A percentile compares a stretch with the other conserved stretches of the same genome.
phyloP scores from a whole-genome alignment of 2,888 invertebrate species.

The Phengaris arion region DNA sequence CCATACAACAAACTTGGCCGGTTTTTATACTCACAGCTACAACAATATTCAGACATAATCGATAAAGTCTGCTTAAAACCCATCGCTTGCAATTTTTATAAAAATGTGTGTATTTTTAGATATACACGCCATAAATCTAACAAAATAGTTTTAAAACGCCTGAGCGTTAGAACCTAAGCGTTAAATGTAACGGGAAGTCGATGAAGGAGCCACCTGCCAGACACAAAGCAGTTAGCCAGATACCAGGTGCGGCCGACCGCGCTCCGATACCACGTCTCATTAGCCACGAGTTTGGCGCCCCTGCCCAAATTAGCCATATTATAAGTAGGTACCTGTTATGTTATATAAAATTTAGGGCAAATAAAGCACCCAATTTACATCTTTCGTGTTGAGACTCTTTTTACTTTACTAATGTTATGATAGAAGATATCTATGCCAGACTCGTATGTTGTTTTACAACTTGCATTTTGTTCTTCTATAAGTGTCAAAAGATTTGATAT shows the following conservation, averaged over 20 bases:
- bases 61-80: background rate
- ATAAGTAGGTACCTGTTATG: background rate
- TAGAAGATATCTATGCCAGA: background rate
- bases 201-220: slow-evolving; percentile 28
- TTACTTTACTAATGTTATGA: background rate
- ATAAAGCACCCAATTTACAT: background rate
- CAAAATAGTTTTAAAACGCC: background rate
- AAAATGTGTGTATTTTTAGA: background rate
- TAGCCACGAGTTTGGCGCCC: slow-evolving; percentile 30
- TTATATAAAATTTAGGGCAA: background rate
- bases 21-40: too few species aligned
- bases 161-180: background rate
- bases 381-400: background rate
- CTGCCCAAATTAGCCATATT: slow-evolving; percentile 25
- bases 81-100: background rate
- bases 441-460: background rate
- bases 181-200: slow-evolving; percentile 33
- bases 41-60: background rate
- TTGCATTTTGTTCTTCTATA: background rate
- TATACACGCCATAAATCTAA: slow-evolving; percentile 16
- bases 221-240: slow-evolving; percentile 33
- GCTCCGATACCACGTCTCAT: slow-evolving; percentile 33
- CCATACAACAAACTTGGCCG: too few species aligned
- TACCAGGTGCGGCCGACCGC: slow-evolving; percentile 33
- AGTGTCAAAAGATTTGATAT: background rate